These are phyloP conservation scores for Coelinius sp. DNA, from an alignment of 2,888 invertebrate species.

Conservation along the genomic window DNA sequence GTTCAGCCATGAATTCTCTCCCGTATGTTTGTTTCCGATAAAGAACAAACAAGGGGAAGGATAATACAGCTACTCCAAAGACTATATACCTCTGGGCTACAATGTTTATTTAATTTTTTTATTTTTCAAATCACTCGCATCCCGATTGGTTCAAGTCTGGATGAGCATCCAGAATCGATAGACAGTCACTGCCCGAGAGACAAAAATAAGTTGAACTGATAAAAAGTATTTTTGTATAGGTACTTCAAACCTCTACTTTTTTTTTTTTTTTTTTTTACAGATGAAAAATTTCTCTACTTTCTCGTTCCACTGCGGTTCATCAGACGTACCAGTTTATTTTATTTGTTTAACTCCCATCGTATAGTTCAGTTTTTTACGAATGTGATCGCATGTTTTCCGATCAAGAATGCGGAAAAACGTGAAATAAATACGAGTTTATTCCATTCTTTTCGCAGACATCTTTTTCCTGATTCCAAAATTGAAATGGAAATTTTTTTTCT, in stretches of 20 bases:
- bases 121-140: not conserved
- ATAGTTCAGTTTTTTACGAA: not conserved
- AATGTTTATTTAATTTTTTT: too few species aligned
- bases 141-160: not conserved
- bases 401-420: not conserved
- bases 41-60: conserved; percentile 16
- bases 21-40: conserved; percentile 7
- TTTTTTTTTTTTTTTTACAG: not conserved
- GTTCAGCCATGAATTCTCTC: conserved; percentile 1
- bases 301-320: not conserved
- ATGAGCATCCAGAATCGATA: conserved; percentile 16
- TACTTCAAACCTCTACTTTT: not conserved
- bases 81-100: not conserved
- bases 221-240: not conserved
- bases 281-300: not conserved
- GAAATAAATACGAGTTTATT: too few species aligned
- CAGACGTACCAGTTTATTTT: not conserved
- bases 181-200: not conserved
- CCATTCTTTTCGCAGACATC: not conserved
- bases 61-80: conserved; percentile 18
- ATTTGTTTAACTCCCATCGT: not conserved
- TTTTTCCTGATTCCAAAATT: not conserved
- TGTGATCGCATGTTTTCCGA: conserved; percentile 13
- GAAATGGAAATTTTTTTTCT: not conserved
- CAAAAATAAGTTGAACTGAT: not conserved